These are phyloP conservation scores for Panopea generosa DNA, from an alignment of 2,888 invertebrate species.

Conservation along the genomic window DNA sequence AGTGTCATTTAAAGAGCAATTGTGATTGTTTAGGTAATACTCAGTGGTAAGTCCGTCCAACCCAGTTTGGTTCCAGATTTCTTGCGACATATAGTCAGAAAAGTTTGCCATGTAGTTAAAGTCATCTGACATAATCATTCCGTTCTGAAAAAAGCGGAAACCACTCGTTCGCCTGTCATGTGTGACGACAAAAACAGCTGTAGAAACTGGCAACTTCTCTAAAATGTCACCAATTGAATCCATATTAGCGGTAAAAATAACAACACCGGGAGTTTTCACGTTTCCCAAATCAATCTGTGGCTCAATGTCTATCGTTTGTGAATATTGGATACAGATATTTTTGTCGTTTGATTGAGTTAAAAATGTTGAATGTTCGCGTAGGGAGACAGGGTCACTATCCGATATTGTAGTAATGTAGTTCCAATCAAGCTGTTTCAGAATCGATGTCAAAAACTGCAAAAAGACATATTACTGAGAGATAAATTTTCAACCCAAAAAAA, in stretches of 20 bases:
- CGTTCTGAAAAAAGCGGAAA: slow-evolving; percentile 5
- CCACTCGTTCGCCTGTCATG: slow-evolving; percentile 9
- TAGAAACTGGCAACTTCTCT: slow-evolving; percentile 6
- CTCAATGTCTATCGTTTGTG: background rate
- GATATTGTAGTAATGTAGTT: slow-evolving; percentile 55
- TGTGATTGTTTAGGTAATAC: slow-evolving; percentile 30
- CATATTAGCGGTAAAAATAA: slow-evolving; percentile 32
- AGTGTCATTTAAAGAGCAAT: slow-evolving; percentile 32
- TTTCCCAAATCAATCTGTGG: background rate
- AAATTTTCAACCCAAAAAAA: too few species aligned
- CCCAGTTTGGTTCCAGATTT: slow-evolving; percentile 12
- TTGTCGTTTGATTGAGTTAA: slow-evolving; percentile 22
- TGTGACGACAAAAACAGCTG: slow-evolving; percentile 32
- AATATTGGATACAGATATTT: slow-evolving; percentile 40
- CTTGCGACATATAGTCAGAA: slow-evolving; percentile 5
- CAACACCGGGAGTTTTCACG: slow-evolving; percentile 45
- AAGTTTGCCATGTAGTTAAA: slow-evolving; percentile 2
- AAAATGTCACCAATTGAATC: background rate
- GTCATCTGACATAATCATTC: slow-evolving; percentile 15
- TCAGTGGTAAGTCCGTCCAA: slow-evolving; percentile 5
- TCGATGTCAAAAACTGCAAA: slow-evolving; percentile 54
- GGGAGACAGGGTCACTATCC: slow-evolving; percentile 35
- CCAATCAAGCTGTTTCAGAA: slow-evolving; percentile 53
- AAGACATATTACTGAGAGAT: too few species aligned
- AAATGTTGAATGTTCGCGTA: slow-evolving; percentile 34